Base-by-base conservation (phyloP, 2,888 invertebrate genomes). In the Ecliptopera silaceata region DNA sequence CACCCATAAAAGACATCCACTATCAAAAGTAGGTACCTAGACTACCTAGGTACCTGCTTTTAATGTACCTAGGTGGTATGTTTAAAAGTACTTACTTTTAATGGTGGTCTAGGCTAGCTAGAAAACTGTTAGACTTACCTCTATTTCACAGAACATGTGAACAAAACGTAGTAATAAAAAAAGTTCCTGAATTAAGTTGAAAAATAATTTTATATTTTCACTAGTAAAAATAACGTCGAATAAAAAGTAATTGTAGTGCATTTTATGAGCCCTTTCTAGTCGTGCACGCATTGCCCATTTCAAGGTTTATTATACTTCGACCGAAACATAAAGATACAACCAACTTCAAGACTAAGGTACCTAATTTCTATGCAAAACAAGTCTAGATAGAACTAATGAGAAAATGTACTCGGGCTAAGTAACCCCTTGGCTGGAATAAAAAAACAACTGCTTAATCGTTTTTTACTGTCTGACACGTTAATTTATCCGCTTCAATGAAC, bases 401-500 rank as follows among this genome's bases (percentile, higher is more conserved):
- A 63, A 65, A 65, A 70, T 64, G 66, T 66, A 69, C 68, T 58
- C 65, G 57, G 63, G 54, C 63, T 55, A 56, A 29, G 15, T 31
- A 44, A 13, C 5, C 12, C 17, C 32, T 44, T 12, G 17, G 8
- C 32, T 68, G 69, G 70, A 66, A 65, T 56, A 60, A 48, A 59
- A 64, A 55, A 63, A 63, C 63, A 59, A 59, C 60, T 29, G 45
- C 59, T 58, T 60, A 56, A 60, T 64, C 65, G 65, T 64, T 64
- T 63, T 63, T 56, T 66, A 66, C 63, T 67, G 66, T 71, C 70
- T 72, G 74, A 71, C 69, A 72, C 68, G 67, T 73, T 72, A 53
- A 77, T 76, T 71, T 75, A 71, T 70, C 67, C 70, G 70, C 70
- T 68, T 66, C 72, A 65, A 63, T 72, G 63, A 75, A 64, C 71